Percentiles rank a stretch among this genome's conserved stretches.
Conservation (phyloP, 2,797 vertebrate species). For the Neosilurus mollespiculum region DNA sequence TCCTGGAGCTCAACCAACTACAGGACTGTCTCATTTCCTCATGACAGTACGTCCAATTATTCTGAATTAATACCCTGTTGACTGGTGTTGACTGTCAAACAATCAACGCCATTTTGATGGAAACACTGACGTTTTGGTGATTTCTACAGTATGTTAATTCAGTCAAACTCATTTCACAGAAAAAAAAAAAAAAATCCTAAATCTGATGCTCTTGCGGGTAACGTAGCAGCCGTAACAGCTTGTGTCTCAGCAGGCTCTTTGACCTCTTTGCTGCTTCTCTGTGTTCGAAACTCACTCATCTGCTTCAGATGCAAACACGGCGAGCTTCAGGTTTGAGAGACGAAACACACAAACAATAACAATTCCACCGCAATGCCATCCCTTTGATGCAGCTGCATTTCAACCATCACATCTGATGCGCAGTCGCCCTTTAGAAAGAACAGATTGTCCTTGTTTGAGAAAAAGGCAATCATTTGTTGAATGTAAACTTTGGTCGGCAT, state of each 20-base stretch:
- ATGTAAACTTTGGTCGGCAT: background rate
- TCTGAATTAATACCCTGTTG: constrained; percentile 24
- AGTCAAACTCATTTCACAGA: constrained; percentile 13
- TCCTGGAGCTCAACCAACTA: background rate
- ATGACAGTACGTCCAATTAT: constrained; percentile 27
- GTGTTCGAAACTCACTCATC: constrained; percentile 40
- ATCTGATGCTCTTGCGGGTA: constrained; percentile 60
- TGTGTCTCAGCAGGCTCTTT: constrained; percentile 72
- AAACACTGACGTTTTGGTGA: constrained; percentile 22
- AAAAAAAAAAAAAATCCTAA: constrained; percentile 34
- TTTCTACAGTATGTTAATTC: background rate
- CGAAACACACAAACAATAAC: constrained; percentile 26
- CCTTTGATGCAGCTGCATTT: background rate
- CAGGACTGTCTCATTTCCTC: constrained; percentile 22
- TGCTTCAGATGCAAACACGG: constrained; percentile 25
- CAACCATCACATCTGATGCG: background rate
- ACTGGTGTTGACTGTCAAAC: constrained; percentile 46
- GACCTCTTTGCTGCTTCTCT: constrained; percentile 64
- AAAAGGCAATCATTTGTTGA: background rate
- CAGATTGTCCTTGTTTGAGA: background rate
- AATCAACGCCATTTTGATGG: constrained; percentile 38
- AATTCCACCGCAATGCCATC: background rate
- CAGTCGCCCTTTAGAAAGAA: background rate
- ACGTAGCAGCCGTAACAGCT: constrained; percentile 70
- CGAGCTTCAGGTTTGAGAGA: constrained; percentile 11